These are phyloP conservation scores for Pelecanus crispus DNA, from an alignment of 2,113 vertebrate genomes.

Conservation along the genomic window DNA sequence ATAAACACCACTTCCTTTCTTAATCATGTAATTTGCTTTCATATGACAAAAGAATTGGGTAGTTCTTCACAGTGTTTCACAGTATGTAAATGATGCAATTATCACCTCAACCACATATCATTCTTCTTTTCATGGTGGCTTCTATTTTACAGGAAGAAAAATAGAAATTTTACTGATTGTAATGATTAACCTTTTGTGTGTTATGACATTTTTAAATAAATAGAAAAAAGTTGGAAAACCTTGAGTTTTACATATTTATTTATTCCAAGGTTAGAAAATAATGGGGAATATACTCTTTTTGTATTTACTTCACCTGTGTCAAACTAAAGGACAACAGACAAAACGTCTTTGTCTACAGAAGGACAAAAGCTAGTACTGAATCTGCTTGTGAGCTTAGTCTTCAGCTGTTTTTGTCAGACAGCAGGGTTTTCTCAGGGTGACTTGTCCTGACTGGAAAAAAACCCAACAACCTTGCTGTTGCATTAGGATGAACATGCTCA, in stretches of 20 bases:
- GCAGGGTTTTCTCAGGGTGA: neutral
- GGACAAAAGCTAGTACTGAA: neutral
- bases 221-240: neutral
- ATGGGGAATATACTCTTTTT: neutral
- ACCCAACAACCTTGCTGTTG: neutral
- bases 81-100: conserved; percentile 8
- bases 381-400: neutral
- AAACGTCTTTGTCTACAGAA: neutral
- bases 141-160: neutral
- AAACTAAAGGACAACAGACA: too few relatives aligned
- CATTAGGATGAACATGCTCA: neutral
- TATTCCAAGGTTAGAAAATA: neutral
- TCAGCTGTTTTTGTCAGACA: neutral
- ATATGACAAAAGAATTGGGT: neutral
- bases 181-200: neutral
- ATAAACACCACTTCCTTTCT: neutral
- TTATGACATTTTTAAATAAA: conserved; percentile 4
- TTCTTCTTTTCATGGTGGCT: neutral
- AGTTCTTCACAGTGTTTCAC: neutral
- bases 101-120: neutral
- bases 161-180: neutral
- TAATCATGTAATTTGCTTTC: neutral
- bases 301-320: too few relatives aligned
- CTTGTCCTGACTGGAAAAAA: neutral
- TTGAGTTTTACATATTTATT: neutral